Percentiles rank a stretch among this genome's conserved stretches.
Evolutionary conservation across 1,140 invertebrate genomes (phyloP).

Genomic region (Brachionus rubens): DNA sequence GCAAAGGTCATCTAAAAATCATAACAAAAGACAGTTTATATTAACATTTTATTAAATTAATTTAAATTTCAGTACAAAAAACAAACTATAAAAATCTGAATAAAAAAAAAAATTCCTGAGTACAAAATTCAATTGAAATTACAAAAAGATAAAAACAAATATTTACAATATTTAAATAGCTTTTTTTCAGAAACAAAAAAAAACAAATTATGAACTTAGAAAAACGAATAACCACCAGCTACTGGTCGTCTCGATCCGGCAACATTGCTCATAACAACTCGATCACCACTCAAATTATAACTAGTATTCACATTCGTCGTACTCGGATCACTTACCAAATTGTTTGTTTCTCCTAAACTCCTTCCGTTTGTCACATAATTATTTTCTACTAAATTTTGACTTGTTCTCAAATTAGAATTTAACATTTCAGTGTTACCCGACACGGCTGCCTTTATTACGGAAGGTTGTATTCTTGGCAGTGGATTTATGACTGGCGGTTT

Average conservation of each 20-base stretch:
- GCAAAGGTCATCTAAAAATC: too few relatives aligned
- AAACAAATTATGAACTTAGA: conserved; percentile 29
- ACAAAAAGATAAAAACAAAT: too few relatives aligned
- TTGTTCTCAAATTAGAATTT: conserved; percentile 34
- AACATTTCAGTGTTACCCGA: neutral
- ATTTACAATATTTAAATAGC: too few relatives aligned
- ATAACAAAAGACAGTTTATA: too few relatives aligned
- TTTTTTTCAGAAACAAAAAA: neutral
- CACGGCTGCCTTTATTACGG: neutral
- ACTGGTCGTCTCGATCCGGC: conserved; percentile 33
- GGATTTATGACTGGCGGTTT: neutral
- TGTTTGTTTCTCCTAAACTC: neutral
- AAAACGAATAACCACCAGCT: conserved; percentile 18
- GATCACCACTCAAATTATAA: conserved; percentile 38
- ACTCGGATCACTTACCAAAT: neutral
- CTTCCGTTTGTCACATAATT: too few relatives aligned
- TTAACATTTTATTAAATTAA: too few relatives aligned
- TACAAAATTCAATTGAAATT: too few relatives aligned
- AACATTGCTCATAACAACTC: conserved; percentile 41
- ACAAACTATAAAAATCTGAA: too few relatives aligned
- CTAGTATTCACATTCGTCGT: neutral
- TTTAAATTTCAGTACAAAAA: too few relatives aligned
- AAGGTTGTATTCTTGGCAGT: neutral
- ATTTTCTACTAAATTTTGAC: conserved; percentile 21
- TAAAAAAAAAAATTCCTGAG: too few relatives aligned